A percentile compares a stretch with the other conserved stretches of the same genome.
Evolutionary conservation across 2,888 invertebrate genomes (phyloP).

Genomic region (Ectropis crepuscularia): DNA sequence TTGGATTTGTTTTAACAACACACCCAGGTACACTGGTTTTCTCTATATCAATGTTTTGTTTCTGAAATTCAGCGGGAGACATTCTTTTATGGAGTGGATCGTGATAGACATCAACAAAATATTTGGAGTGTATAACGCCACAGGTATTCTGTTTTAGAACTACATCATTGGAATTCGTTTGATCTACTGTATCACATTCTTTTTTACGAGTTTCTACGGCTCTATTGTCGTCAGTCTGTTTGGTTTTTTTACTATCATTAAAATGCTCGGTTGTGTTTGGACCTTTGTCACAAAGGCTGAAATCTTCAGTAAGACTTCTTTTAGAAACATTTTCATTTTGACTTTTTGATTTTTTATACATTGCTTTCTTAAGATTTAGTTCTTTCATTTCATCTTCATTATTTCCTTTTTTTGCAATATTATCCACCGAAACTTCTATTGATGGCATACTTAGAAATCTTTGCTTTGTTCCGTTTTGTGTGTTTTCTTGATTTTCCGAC

Average conservation of each 20-base stretch:
- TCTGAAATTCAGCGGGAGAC: neutral
- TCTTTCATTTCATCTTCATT: neutral
- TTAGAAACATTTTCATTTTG: neutral
- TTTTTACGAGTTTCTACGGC: neutral
- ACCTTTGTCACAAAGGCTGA: neutral
- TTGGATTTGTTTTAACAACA: slow-evolving; percentile 5
- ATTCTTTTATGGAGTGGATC: neutral
- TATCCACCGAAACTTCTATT: neutral
- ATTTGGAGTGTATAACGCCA: neutral
- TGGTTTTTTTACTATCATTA: neutral
- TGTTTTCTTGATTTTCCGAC: neutral
- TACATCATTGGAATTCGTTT: neutral
- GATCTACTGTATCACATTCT: neutral
- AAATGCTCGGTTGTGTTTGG: neutral
- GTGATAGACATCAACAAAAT: neutral
- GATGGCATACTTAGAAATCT: slow-evolving; percentile 16
- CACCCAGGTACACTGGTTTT: neutral
- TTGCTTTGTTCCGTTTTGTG: neutral
- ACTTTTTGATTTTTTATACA: neutral
- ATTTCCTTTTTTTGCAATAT: neutral
- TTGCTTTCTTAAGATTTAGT: neutral
- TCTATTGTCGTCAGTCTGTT: neutral
- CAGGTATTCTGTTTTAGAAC: neutral
- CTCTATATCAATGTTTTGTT: neutral
- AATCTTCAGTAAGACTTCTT: neutral